These are phyloP conservation scores for Paracanthobrama guichenoti DNA, from an alignment of 2,113 vertebrate species.

Conservation along the genomic window DNA sequence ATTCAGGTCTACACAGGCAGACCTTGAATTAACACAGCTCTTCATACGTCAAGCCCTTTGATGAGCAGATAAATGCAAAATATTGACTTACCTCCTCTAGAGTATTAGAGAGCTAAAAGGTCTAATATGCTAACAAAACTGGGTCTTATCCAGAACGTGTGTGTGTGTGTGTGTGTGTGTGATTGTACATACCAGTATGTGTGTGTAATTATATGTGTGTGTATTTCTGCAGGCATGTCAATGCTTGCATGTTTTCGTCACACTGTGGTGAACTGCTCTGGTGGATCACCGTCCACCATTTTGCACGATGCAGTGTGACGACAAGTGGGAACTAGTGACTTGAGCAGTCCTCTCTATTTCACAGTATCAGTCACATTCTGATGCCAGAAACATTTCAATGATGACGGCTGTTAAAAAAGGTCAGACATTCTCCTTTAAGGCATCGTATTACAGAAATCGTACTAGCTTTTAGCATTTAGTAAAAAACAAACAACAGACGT, in stretches of 20 bases:
- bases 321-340: slow-evolving; percentile 52
- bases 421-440: slow-evolving; percentile 36
- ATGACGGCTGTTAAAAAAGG: not conserved
- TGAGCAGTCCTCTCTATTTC: not conserved
- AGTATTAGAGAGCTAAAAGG: slow-evolving; percentile 44
- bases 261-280: slow-evolving; percentile 59
- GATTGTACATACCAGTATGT: not conserved
- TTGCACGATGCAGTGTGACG: slow-evolving; percentile 53
- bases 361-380: not conserved
- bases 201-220: slow-evolving; percentile 36
- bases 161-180: slow-evolving; percentile 42
- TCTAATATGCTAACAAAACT: slow-evolving; percentile 40
- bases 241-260: slow-evolving; percentile 37
- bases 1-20: slow-evolving; percentile 32
- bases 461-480: not conserved
- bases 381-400: slow-evolving; percentile 26
- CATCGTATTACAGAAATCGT: slow-evolving; percentile 1
- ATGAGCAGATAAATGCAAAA: slow-evolving; percentile 65
- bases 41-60: slow-evolving; percentile 59
- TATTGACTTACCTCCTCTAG: slow-evolving; percentile 60
- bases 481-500: slow-evolving; percentile 46
- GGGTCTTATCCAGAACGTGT: slow-evolving; percentile 43
- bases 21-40: slow-evolving; percentile 52
- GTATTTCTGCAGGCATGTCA: slow-evolving; percentile 33
- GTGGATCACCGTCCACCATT: slow-evolving; percentile 30